Conservation (phyloP, 2,797 vertebrate species). For the Mycteria americana region DNA sequence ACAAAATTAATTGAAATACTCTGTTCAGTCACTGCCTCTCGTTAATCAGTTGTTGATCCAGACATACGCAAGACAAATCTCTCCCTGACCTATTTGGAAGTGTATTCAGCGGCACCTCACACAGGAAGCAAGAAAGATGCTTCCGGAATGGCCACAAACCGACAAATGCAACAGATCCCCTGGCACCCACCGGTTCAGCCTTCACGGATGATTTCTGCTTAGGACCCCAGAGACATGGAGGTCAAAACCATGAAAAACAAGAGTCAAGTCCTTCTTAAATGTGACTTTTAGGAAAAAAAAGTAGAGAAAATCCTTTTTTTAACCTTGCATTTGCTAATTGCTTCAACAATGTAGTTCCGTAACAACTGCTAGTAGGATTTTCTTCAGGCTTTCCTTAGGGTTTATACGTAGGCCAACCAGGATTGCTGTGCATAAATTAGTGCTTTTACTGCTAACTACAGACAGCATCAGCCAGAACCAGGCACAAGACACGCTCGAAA, state of each 20-base stretch:
- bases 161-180: not conserved
- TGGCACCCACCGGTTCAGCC: too few species aligned
- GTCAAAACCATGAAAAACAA: not conserved
- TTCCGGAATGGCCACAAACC: not conserved
- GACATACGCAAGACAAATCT: not conserved
- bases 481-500: accelerated
- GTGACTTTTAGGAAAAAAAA: not conserved
- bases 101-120: not conserved
- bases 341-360: not conserved
- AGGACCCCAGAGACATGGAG: not conserved
- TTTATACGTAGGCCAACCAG: not conserved
- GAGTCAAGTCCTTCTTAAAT: not conserved
- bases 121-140: not conserved
- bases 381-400: too few species aligned
- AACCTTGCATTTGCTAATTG: not conserved
- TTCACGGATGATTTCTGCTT: accelerated
- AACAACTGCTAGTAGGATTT: not conserved
- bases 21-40: not conserved
- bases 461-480: too few species aligned
- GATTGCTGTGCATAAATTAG: too few species aligned
- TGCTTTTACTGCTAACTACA: not conserved
- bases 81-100: not conserved
- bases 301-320: not conserved
- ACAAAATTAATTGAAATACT: not conserved
- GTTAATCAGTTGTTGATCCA: not conserved